Base-by-base conservation (phyloP, 1,140 invertebrate genomes). In the Aphis gossypii region DNA sequence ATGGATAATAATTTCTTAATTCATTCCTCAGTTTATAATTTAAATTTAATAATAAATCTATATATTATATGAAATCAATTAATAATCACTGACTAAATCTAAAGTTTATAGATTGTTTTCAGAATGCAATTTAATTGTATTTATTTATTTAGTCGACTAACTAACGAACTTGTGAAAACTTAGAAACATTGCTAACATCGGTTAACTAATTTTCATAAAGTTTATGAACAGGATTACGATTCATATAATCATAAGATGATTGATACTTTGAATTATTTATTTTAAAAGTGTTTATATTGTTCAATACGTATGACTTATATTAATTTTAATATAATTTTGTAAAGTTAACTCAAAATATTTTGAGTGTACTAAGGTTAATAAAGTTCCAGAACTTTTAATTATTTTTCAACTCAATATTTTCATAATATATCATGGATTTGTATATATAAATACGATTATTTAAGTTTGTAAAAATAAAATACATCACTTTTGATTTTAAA, bases 81-180 rank as follows among this genome's bases (percentile, higher is more conserved):
- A 89, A 89, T 30, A 89, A 30, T 21, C 35, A 41, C 51, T 1
- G 48, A 9, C 3, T 89, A 41, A 89, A 89, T 56, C 35, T 41
- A 30, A 89, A 89, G 88, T 56, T 89, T 41, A 35, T 35, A 38
- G 38, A 89, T 89, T 89, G 88, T 41, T 89, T 89, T 23, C 51
- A 38, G 23, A 89, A 41, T 56, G 51, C 35, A 56, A 56, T 89
- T 56, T 38, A 89, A 56, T 56, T 56, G 23, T 56, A 89, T 14
- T 0, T 56, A 38, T 25, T 56, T 56, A 56, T 56, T 56, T 54
- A 25, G 2, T 54, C 0, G 35, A 35, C 23, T 89, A 18, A 89
- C 23, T 54, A 89, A 56, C 1, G 35, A 41, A 89, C 35, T 56
- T 18, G 48, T 41, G 35, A 89, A 89, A 56, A 89, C 51, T 54